Conservation (phyloP, 2,113 vertebrate species). For the Maccullochella peelii region DNA sequence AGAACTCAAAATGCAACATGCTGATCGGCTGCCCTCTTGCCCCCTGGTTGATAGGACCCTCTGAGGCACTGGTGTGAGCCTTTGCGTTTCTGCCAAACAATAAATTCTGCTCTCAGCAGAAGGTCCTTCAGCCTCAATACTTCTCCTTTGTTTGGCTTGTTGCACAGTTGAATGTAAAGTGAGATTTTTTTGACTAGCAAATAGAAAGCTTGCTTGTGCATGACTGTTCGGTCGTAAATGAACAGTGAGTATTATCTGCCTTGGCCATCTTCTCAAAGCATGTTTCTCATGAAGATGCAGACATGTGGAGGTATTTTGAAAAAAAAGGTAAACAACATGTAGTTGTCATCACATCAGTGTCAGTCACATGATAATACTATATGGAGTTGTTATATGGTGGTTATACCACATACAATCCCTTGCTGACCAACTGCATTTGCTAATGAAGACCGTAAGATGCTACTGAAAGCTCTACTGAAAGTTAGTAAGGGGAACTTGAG, state of each 20-base stretch:
- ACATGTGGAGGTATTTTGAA: background rate
- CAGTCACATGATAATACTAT: background rate
- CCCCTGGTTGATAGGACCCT: background rate
- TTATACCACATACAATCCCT: background rate
- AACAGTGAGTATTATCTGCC: background rate
- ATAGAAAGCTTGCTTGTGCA: background rate
- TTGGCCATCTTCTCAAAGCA: background rate
- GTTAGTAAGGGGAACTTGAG: background rate
- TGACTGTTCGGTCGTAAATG: background rate
- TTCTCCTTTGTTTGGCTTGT: background rate
- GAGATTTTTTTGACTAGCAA: slow-evolving; percentile 10
- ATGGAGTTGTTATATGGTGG: background rate
- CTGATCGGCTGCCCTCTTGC: slow-evolving; percentile 25
- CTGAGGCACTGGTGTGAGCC: background rate
- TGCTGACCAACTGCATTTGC: background rate
- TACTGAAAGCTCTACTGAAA: background rate
- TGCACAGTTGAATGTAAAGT: background rate
- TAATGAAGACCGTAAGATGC: too few species aligned
- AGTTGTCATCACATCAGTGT: background rate
- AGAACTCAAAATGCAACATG: slow-evolving; percentile 11
- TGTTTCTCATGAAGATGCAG: background rate
- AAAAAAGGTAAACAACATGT: too few species aligned
- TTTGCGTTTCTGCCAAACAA: slow-evolving; percentile 39
- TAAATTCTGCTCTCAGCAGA: slow-evolving; percentile 20
- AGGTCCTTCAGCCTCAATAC: slow-evolving; percentile 11